Evolutionary conservation across 2,113 vertebrate genomes (phyloP), one percentile per base, ranked within the genome.

Genomic region (Cyrtonyx montezumae): DNA sequence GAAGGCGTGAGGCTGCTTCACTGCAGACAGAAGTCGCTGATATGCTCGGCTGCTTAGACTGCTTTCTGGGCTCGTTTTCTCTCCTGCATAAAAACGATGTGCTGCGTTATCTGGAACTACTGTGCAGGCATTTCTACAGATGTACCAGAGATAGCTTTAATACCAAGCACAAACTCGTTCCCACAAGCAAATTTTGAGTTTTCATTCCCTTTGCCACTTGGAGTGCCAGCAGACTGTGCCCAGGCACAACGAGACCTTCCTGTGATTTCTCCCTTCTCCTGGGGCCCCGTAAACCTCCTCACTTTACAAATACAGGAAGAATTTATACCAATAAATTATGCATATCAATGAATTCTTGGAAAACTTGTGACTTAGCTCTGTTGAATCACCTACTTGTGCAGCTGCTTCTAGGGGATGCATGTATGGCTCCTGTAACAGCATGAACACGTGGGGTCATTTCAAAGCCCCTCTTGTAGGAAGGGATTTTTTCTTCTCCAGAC

Each of bases 91-190:
- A 69, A 86, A 87, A 30, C 0, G 0, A 22, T 63, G 34, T 83
- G 73, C 79, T 78, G 63, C 2, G 2, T 81, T 96, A 94, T 83
- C 77, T 95, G 95, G 95, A 96, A 96, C 89, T 91, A 91, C 79
- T 93, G 93, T 91, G 93, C 94, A 82, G 95, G 93, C 95, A 94
- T 90, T 91, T 94, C 76, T 93, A 46, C 56, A 93, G 95, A 93
- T 92, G 91, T 89, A 95, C 91, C 65, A 92, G 73, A 96, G 95
- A 95, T 94, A 94, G 87, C 85, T 76, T 90, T 70, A 95, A 91
- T 74, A 70, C 74, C 88, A 26, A 90, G 90, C 70, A 93, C 66
- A 94, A 86, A 58, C 80, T 86, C 69, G 58, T 88, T 95, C 69
- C 76, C 82, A 86, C 40, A 58, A 95, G 91, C 93, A 96, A 48